Evolutionary conservation across 1,140 invertebrate genomes (phyloP), one percentile per base, ranked within the genome.

Genomic region (Epicauta chinensis): DNA sequence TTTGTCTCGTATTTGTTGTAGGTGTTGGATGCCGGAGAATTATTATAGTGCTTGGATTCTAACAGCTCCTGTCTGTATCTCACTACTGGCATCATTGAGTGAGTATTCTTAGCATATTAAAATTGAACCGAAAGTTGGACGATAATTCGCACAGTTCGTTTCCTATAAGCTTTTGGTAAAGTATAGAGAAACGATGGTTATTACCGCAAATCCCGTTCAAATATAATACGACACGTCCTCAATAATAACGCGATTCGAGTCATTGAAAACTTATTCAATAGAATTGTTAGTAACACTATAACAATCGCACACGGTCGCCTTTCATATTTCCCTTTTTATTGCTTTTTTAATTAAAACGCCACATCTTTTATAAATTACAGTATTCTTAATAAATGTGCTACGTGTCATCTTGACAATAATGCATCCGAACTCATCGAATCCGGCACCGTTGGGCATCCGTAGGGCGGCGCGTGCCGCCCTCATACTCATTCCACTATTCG

Each of bases 301-400:
- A n/a, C n/a, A n/a, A n/a, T n/a, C n/a, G n/a, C n/a, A n/a, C n/a
- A n/a, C n/a, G n/a, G n/a, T n/a, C n/a, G n/a, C n/a, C n/a, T n/a
- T n/a, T n/a, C n/a, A n/a, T n/a, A n/a, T n/a, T n/a, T n/a, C n/a
- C n/a, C n/a, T n/a, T n/a, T n/a, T n/a, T n/a, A n/a, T n/a, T n/a
- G n/a, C n/a, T n/a, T n/a, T n/a, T n/a, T n/a, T n/a, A n/a, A n/a
- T n/a, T n/a, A n/a, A n/a, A n/a, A n/a, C n/a, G n/a, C n/a, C n/a
- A n/a, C n/a, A n/a, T n/a, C n/a, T n/a, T n/a, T n/a, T n/a, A n/a
- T 23, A 2, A 23, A 23, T 85, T 73, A 63, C 84, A 67, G 77
- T 90, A 15, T 93, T 94, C 66, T 77, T 94, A 7, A 81, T 89
- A 60, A 92, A 92, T 71, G 91, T 93, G 34, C 80, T 93, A 30